Percentiles rank a stretch among this genome's conserved stretches.
These are phyloP conservation scores for Sardinella longiceps DNA, from an alignment of 2,797 vertebrate species.

Conservation along the genomic window DNA sequence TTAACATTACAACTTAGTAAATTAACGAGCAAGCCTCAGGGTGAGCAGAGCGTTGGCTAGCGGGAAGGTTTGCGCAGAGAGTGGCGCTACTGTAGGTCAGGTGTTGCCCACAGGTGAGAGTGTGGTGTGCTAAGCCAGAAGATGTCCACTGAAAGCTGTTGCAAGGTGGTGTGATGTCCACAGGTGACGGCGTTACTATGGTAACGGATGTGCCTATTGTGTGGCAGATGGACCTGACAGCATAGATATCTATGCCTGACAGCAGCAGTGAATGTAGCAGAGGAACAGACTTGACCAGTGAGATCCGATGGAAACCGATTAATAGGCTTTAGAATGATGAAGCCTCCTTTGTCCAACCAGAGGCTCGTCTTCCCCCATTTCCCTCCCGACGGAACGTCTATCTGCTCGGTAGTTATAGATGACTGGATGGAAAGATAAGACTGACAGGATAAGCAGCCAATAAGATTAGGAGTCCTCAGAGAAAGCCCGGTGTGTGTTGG, in stretches of 20 bases:
- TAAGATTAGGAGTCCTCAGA: slow-evolving; percentile 78
- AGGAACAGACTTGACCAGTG: not conserved
- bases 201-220: not conserved
- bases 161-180: not conserved
- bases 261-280: not conserved
- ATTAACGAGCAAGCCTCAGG: slow-evolving; percentile 22
- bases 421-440: not conserved
- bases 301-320: not conserved
- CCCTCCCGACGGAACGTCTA: not conserved
- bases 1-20: slow-evolving; percentile 18
- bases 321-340: not conserved
- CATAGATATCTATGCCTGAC: too few species aligned
- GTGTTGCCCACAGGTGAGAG: not conserved
- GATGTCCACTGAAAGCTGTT: not conserved
- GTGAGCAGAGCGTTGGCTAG: not conserved
- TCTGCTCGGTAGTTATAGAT: not conserved
- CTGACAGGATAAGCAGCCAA: slow-evolving; percentile 4
- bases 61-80: too few species aligned
- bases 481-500: slow-evolving; percentile 86
- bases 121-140: not conserved
- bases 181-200: not conserved
- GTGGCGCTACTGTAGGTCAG: not conserved
- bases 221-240: not conserved
- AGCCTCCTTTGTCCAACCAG: slow-evolving; percentile 2
- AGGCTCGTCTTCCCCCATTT: not conserved